phyloP scores from a whole-genome alignment of 2,797 vertebrate genomes.

The Meda fulgida region DNA sequence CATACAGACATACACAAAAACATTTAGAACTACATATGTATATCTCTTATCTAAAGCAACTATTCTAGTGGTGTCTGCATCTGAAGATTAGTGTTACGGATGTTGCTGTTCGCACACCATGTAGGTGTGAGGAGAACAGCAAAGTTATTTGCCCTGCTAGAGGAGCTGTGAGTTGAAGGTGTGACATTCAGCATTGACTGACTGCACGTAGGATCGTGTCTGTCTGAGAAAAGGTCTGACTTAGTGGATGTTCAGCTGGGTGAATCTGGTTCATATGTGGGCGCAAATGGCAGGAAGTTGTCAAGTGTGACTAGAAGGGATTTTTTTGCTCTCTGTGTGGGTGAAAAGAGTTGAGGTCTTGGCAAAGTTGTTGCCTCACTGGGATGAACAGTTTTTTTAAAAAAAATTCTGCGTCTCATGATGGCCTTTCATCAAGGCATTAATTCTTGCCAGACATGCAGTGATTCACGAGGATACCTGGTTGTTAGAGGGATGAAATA shows the following conservation, averaged over 20 bases:
- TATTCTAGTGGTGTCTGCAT: neutral
- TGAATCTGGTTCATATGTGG: slow-evolving; percentile 1
- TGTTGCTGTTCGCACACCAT: neutral
- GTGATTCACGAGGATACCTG: neutral
- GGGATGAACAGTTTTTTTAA: neutral
- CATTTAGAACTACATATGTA: neutral
- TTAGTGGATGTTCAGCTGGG: neutral
- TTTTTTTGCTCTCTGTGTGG: slow-evolving; percentile 18
- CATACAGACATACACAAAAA: neutral
- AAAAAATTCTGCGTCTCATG: neutral
- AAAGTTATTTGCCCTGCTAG: neutral
- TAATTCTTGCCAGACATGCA: neutral
- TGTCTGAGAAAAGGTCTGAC: neutral
- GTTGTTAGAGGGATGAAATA: neutral
- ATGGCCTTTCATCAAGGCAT: neutral
- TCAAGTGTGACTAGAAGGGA: neutral
- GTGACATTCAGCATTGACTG: neutral
- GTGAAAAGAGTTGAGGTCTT: slow-evolving; percentile 6
- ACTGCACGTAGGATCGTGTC: neutral
- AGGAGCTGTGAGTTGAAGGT: neutral
- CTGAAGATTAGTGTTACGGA: neutral
- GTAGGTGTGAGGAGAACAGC: neutral
- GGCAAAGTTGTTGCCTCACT: neutral
- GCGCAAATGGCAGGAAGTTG: slow-evolving; percentile 15
- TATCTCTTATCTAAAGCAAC: neutral